Evolutionary conservation across 1,140 invertebrate genomes (phyloP).

Genomic region (Cyclargus thomasi): DNA sequence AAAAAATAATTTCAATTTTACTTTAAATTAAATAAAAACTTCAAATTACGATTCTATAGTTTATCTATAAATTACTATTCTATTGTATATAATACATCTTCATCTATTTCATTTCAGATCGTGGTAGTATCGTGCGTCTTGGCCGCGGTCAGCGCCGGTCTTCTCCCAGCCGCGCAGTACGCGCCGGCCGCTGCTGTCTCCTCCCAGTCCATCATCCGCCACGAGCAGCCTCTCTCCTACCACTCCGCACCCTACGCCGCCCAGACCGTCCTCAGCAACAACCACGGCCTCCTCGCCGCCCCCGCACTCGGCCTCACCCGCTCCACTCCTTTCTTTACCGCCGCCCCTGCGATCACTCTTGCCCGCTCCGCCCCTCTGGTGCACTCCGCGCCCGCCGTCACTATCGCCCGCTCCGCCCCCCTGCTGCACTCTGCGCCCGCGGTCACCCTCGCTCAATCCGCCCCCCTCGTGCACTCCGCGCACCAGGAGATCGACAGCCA

Average conservation of each 20-base stretch:
- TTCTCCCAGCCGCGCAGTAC: slow-evolving; percentile 45
- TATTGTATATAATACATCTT: too few relatives aligned
- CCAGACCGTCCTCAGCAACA: slow-evolving; percentile 17
- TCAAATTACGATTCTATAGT: too few relatives aligned
- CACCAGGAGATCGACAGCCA: slow-evolving; percentile 46
- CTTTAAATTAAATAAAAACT: too few relatives aligned
- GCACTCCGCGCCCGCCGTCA: slow-evolving; percentile 22
- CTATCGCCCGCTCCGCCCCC: slow-evolving; percentile 43
- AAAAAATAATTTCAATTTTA: too few relatives aligned
- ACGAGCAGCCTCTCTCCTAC: slow-evolving; percentile 41
- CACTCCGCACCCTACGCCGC: slow-evolving; percentile 55
- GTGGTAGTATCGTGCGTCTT: slow-evolving; percentile 46
- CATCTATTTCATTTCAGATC: slow-evolving; percentile 34
- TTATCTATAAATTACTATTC: too few relatives aligned
- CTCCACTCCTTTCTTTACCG: too few relatives aligned
- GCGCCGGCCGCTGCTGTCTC: slow-evolving; percentile 49
- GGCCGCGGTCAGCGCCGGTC: slow-evolving; percentile 47
- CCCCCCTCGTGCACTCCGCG: slow-evolving; percentile 21
- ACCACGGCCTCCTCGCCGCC: too few relatives aligned
- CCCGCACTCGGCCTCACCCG: slow-evolving; percentile 40
- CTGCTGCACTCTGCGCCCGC: slow-evolving; percentile 26
- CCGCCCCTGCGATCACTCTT: too few relatives aligned
- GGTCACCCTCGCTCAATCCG: slow-evolving; percentile 26
- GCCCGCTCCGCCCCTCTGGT: slow-evolving; percentile 48
- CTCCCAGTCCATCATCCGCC: slow-evolving; percentile 56